A percentile compares a stretch with the other conserved stretches of the same genome.
Conservation (phyloP, 2,888 invertebrate species). For the Iphiclides podalirius region DNA sequence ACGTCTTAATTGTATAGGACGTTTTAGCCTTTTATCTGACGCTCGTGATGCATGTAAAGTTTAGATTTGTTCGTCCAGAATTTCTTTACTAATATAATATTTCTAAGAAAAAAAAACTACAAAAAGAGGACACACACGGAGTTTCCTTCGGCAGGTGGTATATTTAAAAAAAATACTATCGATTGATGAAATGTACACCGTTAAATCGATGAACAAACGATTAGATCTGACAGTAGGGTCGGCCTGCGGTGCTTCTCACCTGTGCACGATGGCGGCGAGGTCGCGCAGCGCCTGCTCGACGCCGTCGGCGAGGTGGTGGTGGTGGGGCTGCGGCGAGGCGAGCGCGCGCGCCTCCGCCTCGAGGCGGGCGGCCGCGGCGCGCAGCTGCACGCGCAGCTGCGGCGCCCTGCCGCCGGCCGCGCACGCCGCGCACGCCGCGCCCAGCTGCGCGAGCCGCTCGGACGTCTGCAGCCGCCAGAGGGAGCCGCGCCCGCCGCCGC, state of each 20-base stretch:
- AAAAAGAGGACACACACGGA: no score
- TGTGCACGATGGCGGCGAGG: constrained; percentile 87
- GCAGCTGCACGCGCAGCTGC: constrained; percentile 90
- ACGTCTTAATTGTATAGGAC: no score
- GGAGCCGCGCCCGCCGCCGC: constrained; percentile 53
- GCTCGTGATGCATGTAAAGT: no score
- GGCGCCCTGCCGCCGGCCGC: constrained; percentile 92
- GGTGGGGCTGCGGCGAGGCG: constrained; percentile 48
- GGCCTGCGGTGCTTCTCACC: constrained; percentile 55
- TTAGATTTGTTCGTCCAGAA: no score
- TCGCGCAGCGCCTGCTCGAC: constrained; percentile 70
- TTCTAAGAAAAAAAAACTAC: no score
- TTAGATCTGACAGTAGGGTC: no score
- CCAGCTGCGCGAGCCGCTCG: constrained; percentile 85
- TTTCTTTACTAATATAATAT: no score
- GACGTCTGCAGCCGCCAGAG: constrained; percentile 70
- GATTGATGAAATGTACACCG: no score
- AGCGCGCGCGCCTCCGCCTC: constrained; percentile 64
- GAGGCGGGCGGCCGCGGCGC: constrained; percentile 76
- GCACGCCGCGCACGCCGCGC: constrained; percentile 90
- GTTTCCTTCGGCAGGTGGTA: no score
- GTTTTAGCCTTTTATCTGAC: no score
- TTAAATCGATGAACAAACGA: no score
- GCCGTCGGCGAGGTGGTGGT: constrained; percentile 61
- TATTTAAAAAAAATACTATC: no score